A percentile compares a stretch with the other conserved stretches of the same genome.
Evolutionary conservation across 2,888 invertebrate species (phyloP).

Genomic region (Ommatoiulus sabulosus): DNA sequence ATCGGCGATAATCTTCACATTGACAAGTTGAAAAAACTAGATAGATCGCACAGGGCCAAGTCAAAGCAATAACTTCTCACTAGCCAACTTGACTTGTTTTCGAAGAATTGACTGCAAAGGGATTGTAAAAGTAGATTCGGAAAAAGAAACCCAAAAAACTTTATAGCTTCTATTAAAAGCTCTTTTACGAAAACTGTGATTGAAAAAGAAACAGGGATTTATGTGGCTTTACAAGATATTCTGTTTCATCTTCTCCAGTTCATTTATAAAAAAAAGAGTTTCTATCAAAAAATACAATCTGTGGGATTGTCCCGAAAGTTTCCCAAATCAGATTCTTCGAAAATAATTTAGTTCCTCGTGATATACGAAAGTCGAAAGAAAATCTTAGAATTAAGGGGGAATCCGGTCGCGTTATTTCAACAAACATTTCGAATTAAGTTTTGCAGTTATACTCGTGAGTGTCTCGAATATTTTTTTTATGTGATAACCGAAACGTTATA

Average conservation of each 20-base stretch:
- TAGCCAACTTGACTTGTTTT: conserved; percentile 28
- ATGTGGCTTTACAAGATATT: conserved; percentile 24
- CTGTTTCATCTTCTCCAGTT: conserved; percentile 29
- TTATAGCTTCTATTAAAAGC: conserved; percentile 44
- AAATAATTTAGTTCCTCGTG: too few relatives aligned
- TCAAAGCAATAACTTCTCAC: conserved; percentile 22
- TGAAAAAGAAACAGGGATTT: conserved; percentile 48
- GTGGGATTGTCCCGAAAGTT: neutral
- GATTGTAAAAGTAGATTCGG: conserved; percentile 2
- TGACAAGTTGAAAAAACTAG: neutral
- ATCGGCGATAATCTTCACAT: neutral
- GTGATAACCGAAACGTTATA: too few relatives aligned
- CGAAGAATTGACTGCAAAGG: conserved; percentile 31
- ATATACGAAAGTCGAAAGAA: too few relatives aligned
- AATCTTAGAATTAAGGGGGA: too few relatives aligned
- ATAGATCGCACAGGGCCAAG: neutral
- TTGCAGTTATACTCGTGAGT: too few relatives aligned
- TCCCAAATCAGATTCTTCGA: neutral
- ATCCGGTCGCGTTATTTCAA: too few relatives aligned
- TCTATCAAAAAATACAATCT: conserved; percentile 4
- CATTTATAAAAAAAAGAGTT: conserved; percentile 6
- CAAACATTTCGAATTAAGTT: too few relatives aligned
- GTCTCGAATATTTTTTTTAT: too few relatives aligned
- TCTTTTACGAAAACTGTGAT: conserved; percentile 44
- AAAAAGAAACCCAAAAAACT: conserved; percentile 34